Base-by-base conservation (phyloP, 2,113 vertebrate species). In the Rhineura floridana region DNA sequence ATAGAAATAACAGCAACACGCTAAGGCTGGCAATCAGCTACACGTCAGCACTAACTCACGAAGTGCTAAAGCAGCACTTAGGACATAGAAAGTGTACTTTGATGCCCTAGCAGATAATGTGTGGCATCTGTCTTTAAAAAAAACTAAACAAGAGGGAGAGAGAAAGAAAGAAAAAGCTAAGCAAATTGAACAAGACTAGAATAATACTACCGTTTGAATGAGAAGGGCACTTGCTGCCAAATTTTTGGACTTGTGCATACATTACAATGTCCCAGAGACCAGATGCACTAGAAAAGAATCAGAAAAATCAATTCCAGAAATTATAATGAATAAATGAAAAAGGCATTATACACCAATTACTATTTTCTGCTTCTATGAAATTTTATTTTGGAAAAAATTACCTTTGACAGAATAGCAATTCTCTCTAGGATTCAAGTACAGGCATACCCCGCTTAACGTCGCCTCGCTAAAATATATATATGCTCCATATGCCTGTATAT, bases 331-430 rank as follows among this genome's bases (percentile, higher is more conserved):
- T 72, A 44, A 39, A 59, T 6, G 28, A 42, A 93, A 83, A 89
- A 89, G 88, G 17, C 19, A 86, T 70, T 70, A 88, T 81, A 44
- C 70, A 91, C 67, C 65, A 87, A 89, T 91, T 87, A 63, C 70
- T 30, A 28, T 69, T n/a, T 89, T 90, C 36, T 84, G 36, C 69
- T 90, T 93, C 84, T 42, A 76, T 89, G n/a, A 72, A 90, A 91
- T 77, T 86, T 73, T 67, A 50, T 89, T 86, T 91, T 55, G 88
- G 67, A 0, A 48, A 86, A 55, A 52, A 79, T 84, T 86, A 81
- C 30, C 65, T 88, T 87, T 85, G 70, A 89, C 84, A 30, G 63
- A 70, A 85, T 17, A 92, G 39, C 13, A 76, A n/a, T 2, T 3
- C 46, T 85, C 80, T 59, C 59, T 48, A 46, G 84, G 81, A 52